These are phyloP conservation scores for Monochamus saltuarius DNA, from an alignment of 1,140 invertebrate species.

Conservation along the genomic window DNA sequence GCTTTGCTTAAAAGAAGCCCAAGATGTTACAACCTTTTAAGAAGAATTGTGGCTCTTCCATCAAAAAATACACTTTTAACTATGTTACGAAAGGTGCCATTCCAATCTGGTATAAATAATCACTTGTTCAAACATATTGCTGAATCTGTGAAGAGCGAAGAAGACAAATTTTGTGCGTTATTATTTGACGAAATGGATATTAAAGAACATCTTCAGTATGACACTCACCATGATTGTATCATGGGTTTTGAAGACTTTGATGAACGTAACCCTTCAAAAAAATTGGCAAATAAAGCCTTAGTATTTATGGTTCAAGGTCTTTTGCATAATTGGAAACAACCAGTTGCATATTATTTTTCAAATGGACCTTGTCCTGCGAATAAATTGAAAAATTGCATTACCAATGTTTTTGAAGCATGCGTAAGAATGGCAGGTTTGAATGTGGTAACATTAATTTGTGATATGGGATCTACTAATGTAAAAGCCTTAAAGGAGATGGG, in stretches of 20 bases:
- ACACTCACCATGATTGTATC: background rate
- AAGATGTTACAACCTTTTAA: constrained; percentile 6
- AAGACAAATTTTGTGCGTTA: constrained; percentile 17
- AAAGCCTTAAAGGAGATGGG: constrained; percentile 26
- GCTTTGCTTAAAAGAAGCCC: constrained; percentile 12
- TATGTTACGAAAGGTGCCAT: constrained; percentile 7
- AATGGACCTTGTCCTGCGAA: background rate
- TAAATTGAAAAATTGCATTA: constrained; percentile 1
- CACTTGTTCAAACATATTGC: constrained; percentile 11
- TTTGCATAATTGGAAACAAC: constrained; percentile 18
- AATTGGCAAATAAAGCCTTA: constrained; percentile 20
- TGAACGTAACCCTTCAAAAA: no score
- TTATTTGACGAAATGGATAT: constrained; percentile 25
- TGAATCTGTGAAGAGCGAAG: constrained; percentile 4
- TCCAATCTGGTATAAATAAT: constrained; percentile 11
- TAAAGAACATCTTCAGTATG: constrained; percentile 20
- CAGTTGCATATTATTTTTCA: constrained; percentile 21
- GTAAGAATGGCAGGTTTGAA: constrained; percentile 11
- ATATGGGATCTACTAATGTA: constrained; percentile 27
- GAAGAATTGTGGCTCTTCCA: constrained; percentile 15
- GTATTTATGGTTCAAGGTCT: constrained; percentile 21
- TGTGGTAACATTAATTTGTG: constrained; percentile 27
- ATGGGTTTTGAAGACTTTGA: no score
- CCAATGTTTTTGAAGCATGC: background rate
- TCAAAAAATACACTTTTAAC: constrained; percentile 2